Evolutionary conservation across 2,888 invertebrate genomes (phyloP).

Genomic region (Odontocolon sp.): DNA sequence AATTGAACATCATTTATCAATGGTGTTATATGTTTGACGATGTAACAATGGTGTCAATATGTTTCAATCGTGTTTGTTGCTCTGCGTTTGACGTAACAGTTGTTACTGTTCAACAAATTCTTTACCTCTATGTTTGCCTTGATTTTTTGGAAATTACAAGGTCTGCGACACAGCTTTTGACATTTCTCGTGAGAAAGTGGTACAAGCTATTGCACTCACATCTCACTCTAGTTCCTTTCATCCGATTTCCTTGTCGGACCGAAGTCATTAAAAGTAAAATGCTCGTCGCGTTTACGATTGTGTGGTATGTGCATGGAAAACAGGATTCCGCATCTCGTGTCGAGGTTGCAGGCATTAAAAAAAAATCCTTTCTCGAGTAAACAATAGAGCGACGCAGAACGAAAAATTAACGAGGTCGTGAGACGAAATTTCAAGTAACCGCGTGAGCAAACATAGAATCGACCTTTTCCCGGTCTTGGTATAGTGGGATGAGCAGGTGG

Average conservation of each 20-base stretch:
- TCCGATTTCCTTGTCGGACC: conserved; percentile 66
- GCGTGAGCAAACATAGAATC: conserved; percentile 30
- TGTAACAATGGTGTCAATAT: too few relatives aligned
- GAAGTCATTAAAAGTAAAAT: conserved; percentile 70
- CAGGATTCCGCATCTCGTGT: conserved; percentile 52
- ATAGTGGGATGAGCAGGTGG: not conserved
- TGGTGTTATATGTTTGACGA: too few relatives aligned
- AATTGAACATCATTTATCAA: too few relatives aligned
- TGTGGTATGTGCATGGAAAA: conserved; percentile 33
- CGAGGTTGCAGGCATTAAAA: conserved; percentile 68
- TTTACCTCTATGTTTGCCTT: too few relatives aligned
- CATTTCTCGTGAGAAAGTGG: not conserved
- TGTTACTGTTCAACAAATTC: too few relatives aligned
- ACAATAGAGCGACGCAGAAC: conserved; percentile 71
- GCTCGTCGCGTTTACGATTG: conserved; percentile 52
- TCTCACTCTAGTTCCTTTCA: conserved; percentile 13
- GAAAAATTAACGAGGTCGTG: conserved; percentile 74
- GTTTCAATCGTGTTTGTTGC: too few relatives aligned
- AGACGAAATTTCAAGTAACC: conserved; percentile 63
- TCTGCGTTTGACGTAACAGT: too few relatives aligned
- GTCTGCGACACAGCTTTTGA: not conserved
- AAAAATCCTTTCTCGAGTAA: conserved; percentile 62
- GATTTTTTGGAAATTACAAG: not conserved
- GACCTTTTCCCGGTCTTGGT: not conserved
- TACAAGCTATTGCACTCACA: conserved; percentile 20